A percentile compares a stretch with the other conserved stretches of the same genome.
phyloP scores from a whole-genome alignment of 2,797 vertebrate species.

The Lacerta viridis region DNA sequence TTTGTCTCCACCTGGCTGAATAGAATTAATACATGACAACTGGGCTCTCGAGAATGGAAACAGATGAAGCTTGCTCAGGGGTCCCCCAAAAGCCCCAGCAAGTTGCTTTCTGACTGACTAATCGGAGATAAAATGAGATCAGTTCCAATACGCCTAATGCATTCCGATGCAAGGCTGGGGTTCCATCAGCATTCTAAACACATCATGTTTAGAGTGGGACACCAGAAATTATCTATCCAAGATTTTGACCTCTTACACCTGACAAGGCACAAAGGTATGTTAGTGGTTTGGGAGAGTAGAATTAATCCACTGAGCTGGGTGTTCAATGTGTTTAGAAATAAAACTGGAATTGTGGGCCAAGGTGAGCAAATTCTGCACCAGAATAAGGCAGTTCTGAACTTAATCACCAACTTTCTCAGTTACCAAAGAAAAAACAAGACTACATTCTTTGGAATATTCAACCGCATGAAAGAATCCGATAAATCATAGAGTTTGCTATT shows the following conservation, averaged over 20 bases:
- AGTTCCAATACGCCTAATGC: background rate
- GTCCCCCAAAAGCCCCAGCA: background rate
- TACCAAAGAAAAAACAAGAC: too few relatives aligned
- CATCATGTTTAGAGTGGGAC: background rate
- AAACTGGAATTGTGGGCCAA: background rate
- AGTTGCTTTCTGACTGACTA: background rate
- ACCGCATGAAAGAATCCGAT: too few relatives aligned
- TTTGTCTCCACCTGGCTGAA: slow-evolving; percentile 4
- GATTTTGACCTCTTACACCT: background rate
- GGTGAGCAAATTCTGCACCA: background rate
- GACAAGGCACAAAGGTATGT: background rate
- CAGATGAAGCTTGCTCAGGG: background rate
- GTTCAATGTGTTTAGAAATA: background rate
- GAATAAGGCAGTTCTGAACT: background rate
- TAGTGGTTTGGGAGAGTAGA: background rate
- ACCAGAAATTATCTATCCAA: background rate
- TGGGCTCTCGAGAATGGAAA: background rate
- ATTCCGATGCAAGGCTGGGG: background rate
- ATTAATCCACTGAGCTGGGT: background rate
- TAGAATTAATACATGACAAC: background rate
- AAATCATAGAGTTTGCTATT: too few relatives aligned
- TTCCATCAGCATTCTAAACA: background rate
- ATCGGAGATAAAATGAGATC: background rate
- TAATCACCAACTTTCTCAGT: too few relatives aligned
- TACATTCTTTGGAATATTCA: too few relatives aligned